phyloP scores from a whole-genome alignment of 2,888 invertebrate genomes.

The Rhabditoides inermis region DNA sequence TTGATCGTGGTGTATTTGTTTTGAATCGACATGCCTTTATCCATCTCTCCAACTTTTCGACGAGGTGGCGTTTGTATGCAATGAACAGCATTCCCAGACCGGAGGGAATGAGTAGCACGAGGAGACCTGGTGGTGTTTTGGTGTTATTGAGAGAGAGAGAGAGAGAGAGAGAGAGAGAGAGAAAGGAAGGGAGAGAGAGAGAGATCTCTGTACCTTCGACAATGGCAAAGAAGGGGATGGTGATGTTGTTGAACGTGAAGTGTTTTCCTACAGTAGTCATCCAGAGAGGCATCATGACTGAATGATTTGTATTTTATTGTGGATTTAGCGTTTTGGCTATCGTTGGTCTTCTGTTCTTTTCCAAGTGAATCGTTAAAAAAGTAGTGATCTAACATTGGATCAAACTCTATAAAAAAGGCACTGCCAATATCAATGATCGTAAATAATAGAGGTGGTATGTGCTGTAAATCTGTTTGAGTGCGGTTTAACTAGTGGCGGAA shows the following conservation, averaged over 20 bases:
- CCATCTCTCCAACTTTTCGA: constrained; percentile 68
- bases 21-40: too few species aligned
- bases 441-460: constrained; percentile 2
- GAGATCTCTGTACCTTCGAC: constrained; percentile 54
- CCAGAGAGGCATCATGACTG: constrained; percentile 81
- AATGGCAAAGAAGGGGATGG: constrained; percentile 56
- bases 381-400: too few species aligned
- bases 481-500: too few species aligned
- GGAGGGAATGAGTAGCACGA: constrained; percentile 71
- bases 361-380: too few species aligned
- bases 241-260: constrained; percentile 65
- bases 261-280: constrained; percentile 73
- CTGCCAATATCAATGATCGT: constrained; percentile 2
- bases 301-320: constrained; percentile 19
- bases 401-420: too few species aligned
- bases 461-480: neutral
- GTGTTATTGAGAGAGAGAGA: neutral
- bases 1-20: too few species aligned
- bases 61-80: constrained; percentile 62
- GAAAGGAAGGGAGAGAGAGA: neutral
- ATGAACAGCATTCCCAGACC: constrained; percentile 54
- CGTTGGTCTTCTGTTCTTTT: too few species aligned
- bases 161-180: neutral
- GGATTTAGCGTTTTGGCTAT: neutral
- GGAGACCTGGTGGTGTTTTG: constrained; percentile 56